Evolutionary conservation across 2,888 invertebrate species (phyloP).

Genomic region (Brenthis daphne): DNA sequence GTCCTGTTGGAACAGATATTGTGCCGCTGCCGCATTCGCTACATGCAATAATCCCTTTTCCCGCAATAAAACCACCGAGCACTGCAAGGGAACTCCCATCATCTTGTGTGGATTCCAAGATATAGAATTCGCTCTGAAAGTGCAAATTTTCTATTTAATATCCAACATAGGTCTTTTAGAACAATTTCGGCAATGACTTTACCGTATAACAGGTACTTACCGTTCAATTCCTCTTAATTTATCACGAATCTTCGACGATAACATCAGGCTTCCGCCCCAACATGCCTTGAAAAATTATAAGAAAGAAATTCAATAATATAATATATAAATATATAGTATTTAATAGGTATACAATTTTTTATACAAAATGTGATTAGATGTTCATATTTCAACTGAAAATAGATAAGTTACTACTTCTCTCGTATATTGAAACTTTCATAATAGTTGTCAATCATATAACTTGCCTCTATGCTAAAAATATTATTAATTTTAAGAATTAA

Average conservation of each 20-base stretch:
- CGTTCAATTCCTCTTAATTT: slow-evolving; percentile 85
- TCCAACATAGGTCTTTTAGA: not conserved
- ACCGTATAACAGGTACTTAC: slow-evolving; percentile 56
- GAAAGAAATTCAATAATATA: not conserved
- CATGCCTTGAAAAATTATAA: slow-evolving; percentile 83
- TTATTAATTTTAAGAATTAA: not conserved
- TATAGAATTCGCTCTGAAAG: slow-evolving; percentile 86
- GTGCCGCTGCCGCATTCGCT: slow-evolving; percentile 87
- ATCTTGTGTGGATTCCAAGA: slow-evolving; percentile 95
- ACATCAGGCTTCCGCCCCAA: slow-evolving; percentile 88
- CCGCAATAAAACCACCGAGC: slow-evolving; percentile 86
- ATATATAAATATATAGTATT: too few relatives aligned
- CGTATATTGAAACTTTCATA: not conserved
- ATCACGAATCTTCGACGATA: slow-evolving; percentile 84
- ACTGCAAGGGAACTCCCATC: slow-evolving; percentile 90
- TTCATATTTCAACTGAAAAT: too few relatives aligned
- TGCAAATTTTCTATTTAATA: not conserved
- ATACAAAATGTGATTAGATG: too few relatives aligned
- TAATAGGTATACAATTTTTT: too few relatives aligned
- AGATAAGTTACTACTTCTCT: too few relatives aligned
- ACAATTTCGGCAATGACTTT: not conserved
- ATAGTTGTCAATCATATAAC: too few relatives aligned
- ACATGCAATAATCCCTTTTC: slow-evolving; percentile 83
- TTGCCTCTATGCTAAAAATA: not conserved
- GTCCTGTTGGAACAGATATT: slow-evolving; percentile 91